phyloP scores from a whole-genome alignment of 2,113 vertebrate genomes.

The Gadus chalcogrammus region DNA sequence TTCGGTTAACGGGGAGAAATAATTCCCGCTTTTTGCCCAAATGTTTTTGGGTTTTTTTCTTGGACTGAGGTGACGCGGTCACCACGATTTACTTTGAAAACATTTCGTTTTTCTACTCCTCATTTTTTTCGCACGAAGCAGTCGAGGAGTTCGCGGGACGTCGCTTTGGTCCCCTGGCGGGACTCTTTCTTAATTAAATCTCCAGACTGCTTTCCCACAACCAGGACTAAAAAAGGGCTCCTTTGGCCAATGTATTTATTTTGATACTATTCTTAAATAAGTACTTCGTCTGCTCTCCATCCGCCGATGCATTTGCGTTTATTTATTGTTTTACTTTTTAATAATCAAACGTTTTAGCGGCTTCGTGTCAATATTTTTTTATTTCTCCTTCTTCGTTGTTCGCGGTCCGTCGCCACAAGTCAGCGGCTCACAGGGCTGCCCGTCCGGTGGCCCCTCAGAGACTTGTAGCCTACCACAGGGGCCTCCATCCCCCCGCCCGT shows the following conservation, averaged over 20 bases:
- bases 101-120: conserved; percentile 20
- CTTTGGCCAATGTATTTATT: no score
- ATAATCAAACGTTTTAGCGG: conserved; percentile 26
- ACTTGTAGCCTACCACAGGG: conserved; percentile 23
- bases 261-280: no score
- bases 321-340: not conserved
- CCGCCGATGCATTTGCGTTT: no score
- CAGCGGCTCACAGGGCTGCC: conserved; percentile 27
- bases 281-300: no score
- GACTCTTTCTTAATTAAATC: no score
- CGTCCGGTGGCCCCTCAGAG: conserved; percentile 40
- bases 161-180: no score
- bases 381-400: conserved; percentile 8
- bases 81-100: conserved; percentile 39
- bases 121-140: conserved; percentile 51
- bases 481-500: conserved; percentile 41
- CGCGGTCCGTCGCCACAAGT: conserved; percentile 21
- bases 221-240: no score
- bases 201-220: no score
- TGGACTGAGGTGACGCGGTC: conserved; percentile 30
- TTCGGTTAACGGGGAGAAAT: not conserved
- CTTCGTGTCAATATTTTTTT: conserved; percentile 26
- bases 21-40: not conserved
- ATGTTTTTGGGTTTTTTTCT: conserved; percentile 2
- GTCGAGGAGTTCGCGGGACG: not conserved